phyloP scores from a whole-genome alignment of 1,140 invertebrate genomes.

The Mizuhopecten yessoensis region DNA sequence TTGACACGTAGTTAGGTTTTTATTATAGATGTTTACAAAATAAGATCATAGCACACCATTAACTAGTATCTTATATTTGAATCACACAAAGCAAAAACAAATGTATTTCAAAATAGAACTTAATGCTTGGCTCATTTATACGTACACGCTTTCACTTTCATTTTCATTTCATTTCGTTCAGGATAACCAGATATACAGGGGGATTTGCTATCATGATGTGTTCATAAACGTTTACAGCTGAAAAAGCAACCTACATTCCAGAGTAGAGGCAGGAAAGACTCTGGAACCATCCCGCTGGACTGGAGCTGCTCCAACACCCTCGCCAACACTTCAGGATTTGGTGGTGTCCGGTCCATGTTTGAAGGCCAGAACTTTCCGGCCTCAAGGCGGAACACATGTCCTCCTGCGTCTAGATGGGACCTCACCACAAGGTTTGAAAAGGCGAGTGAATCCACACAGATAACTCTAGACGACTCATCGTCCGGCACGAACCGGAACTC shows the following conservation, averaged over 20 bases:
- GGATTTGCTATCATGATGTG: no score
- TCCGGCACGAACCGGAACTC: not conserved
- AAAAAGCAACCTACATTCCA: not conserved
- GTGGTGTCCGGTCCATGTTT: not conserved
- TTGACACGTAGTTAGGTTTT: no score
- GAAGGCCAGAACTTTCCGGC: not conserved
- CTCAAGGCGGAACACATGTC: not conserved
- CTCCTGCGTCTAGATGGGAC: not conserved
- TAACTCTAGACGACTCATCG: not conserved
- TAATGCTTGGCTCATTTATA: no score
- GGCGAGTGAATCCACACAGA: not conserved
- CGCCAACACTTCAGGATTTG: not conserved
- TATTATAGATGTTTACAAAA: no score
- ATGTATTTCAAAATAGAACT: no score
- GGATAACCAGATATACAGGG: no score
- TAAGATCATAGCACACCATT: no score
- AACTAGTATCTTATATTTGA: no score
- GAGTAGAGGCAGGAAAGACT: not conserved
- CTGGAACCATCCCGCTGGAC: not conserved
- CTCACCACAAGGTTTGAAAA: not conserved
- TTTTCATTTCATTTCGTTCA: no score
- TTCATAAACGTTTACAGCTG: no score
- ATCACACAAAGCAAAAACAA: no score
- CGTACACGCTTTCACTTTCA: no score
- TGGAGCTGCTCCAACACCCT: not conserved